phyloP scores from a whole-genome alignment of 2,113 vertebrate genomes.

The Scophthalmus maximus region DNA sequence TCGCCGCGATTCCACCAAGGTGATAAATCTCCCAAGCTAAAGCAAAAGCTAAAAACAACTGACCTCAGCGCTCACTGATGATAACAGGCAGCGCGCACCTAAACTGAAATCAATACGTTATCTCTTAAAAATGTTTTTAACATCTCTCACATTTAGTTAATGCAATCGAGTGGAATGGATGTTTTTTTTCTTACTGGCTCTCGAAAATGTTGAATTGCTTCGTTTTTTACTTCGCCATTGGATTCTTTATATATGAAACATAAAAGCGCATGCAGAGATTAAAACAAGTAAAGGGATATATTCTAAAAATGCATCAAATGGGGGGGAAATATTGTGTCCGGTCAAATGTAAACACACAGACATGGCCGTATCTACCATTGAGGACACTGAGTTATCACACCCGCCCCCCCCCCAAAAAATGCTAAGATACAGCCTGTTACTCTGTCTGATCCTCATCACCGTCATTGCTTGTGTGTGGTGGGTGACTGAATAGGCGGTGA shows the following conservation, averaged over 20 bases:
- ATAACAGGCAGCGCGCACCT: conserved; percentile 46
- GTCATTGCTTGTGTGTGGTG: too few species aligned
- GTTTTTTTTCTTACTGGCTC: neutral
- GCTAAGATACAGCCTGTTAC: too few species aligned
- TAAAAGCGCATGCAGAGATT: too few species aligned
- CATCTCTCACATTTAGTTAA: conserved; percentile 47
- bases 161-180: conserved; percentile 8
- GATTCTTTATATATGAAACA: neutral
- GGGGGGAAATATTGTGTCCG: too few species aligned
- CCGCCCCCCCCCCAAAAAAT: too few species aligned
- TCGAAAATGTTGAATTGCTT: conserved; percentile 18
- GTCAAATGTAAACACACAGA: too few species aligned
- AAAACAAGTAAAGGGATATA: too few species aligned
- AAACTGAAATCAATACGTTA: conserved; percentile 75
- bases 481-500: too few species aligned
- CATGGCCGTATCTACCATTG: too few species aligned
- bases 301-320: too few species aligned
- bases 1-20: conserved; percentile 45
- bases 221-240: neutral
- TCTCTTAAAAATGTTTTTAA: conserved; percentile 56
- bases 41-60: conserved; percentile 62
- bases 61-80: conserved; percentile 61
- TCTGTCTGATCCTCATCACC: too few species aligned
- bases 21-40: conserved; percentile 65
- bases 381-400: too few species aligned